Conservation (phyloP, 2,888 invertebrate genomes). For the Marronus borbonicus region DNA sequence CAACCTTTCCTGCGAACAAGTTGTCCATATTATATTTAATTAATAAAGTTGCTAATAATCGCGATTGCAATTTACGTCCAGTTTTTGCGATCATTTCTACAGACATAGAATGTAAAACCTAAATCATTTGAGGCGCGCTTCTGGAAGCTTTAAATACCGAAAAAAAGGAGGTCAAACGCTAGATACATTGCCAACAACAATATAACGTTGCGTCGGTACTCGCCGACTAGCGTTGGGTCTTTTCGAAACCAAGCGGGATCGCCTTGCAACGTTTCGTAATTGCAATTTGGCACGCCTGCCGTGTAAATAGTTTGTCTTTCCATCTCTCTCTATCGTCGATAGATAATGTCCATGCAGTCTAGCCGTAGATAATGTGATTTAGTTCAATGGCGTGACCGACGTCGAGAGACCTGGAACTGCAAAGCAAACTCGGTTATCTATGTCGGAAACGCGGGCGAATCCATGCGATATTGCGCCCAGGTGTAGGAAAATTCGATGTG, state of each 20-base stretch:
- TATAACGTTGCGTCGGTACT: neutral
- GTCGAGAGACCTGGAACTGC: neutral
- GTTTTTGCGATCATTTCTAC: too few species aligned
- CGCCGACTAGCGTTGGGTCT: neutral
- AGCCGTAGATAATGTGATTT: neutral
- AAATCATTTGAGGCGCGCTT: too few species aligned
- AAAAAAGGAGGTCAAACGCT: too few species aligned
- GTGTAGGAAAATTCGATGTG: neutral
- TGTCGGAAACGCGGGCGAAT: neutral
- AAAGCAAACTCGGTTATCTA: neutral
- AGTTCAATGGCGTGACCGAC: neutral
- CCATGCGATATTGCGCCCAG: too few species aligned
- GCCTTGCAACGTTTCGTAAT: constrained; percentile 15
- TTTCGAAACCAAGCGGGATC: neutral
- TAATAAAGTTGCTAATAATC: too few species aligned
- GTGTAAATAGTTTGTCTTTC: too few species aligned
- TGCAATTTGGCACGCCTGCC: constrained; percentile 26
- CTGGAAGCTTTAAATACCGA: too few species aligned
- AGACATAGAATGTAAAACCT: too few species aligned
- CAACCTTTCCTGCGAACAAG: neutral
- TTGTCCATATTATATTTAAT: too few species aligned
- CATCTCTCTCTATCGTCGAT: too few species aligned
- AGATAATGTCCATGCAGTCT: neutral
- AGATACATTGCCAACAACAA: too few species aligned
- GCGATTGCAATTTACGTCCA: too few species aligned